Conservation (phyloP, 2,113 vertebrate genomes). For the Thamnaconus septentrionalis region DNA sequence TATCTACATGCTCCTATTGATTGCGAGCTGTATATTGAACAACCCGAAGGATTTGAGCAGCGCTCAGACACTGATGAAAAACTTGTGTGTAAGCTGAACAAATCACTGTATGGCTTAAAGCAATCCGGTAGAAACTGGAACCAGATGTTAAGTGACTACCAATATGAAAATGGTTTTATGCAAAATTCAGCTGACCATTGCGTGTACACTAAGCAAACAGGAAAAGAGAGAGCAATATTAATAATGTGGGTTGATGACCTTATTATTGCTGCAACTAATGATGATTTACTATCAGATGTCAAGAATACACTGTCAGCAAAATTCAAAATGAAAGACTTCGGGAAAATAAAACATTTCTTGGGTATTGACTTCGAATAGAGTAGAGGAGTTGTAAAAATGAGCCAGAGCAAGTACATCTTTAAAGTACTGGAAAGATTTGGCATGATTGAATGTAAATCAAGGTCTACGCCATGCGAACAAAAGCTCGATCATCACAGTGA, state of each 20-base stretch:
- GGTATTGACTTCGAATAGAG: not conserved
- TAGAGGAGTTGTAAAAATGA: not conserved
- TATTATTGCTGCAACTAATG: not conserved
- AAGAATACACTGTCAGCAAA: not conserved
- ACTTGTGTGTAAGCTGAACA: not conserved
- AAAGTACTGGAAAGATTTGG: not conserved
- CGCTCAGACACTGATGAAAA: too few species aligned
- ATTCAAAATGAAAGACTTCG: not conserved
- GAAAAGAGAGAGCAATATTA: not conserved
- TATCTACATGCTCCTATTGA: not conserved
- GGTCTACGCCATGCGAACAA: too few species aligned
- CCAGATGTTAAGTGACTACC: not conserved
- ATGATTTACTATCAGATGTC: not conserved
- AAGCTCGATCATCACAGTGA: too few species aligned
- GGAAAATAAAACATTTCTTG: not conserved
- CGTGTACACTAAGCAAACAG: not conserved
- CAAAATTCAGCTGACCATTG: not conserved
- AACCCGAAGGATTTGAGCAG: not conserved
- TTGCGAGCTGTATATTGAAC: not conserved
- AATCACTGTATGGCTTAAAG: not conserved
- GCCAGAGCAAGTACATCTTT: not conserved
- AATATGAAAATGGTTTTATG: not conserved
- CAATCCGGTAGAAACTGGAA: not conserved
- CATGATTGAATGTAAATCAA: not conserved
- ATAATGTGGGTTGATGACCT: not conserved